phyloP scores from a whole-genome alignment of 2,888 invertebrate species.

The Mycalesis mineus region DNA sequence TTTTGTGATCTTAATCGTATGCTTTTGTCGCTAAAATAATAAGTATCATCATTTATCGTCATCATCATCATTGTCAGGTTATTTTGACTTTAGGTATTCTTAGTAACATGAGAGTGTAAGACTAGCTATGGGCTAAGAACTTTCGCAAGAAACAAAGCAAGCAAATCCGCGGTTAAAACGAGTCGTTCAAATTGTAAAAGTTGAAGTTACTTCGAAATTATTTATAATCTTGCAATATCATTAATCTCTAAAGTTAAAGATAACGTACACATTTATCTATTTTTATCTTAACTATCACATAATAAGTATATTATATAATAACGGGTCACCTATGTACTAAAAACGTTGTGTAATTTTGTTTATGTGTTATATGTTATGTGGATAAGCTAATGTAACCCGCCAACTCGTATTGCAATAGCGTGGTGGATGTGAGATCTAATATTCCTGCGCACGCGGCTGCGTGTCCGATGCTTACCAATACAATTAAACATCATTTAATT shows the following conservation, averaged over 20 bases:
- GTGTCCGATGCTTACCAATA: no score
- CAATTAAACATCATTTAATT: no score
- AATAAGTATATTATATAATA: conserved; percentile 9
- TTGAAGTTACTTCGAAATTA: not conserved
- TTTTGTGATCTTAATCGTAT: no score
- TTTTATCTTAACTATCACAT: conserved; percentile 12
- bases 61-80: no score
- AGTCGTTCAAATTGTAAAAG: not conserved
- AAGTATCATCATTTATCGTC: no score
- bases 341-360: conserved; percentile 5
- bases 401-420: not conserved
- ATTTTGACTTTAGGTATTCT: no score
- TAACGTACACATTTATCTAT: not conserved
- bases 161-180: not conserved
- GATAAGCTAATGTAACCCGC: not conserved
- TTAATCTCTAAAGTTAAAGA: conserved; percentile 12
- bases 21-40: no score
- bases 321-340: not conserved
- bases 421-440: not conserved
- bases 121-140: no score
- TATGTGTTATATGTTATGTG: no score
- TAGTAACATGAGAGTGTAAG: no score
- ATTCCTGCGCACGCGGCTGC: no score
- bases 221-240: conserved; percentile 7
- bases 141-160: not conserved